Base-by-base conservation (phyloP, 2,797 vertebrate species). In the Anguilla anguilla region DNA sequence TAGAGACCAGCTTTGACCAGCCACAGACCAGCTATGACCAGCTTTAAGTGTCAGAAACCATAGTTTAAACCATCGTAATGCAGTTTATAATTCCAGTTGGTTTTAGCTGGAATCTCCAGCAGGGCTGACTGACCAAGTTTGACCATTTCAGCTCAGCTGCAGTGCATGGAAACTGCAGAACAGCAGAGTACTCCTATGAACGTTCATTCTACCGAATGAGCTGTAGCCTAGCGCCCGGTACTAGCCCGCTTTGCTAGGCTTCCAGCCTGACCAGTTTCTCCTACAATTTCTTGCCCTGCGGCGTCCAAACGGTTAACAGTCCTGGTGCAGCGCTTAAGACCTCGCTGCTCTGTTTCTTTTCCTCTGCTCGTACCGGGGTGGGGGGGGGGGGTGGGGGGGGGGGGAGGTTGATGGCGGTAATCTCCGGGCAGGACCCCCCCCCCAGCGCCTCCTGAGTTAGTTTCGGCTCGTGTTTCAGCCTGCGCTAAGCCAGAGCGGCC, bases 371-470 rank as follows among this genome's bases (percentile, higher is more conserved):
- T 39, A 39, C 28, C 1, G 69, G 64, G 28, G 69, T 1, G 51
- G 53, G 1, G 6, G 9, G 51, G 51, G 53, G 1, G 6, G 9
- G 51, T 7, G 51, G 49, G 51, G 51, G 9, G 51, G 51, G 53
- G 15, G 15, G 55, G 15, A 5, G 31, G 72, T 28, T 77, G n/a
- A 43, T 11, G 19, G 22, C 35, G 25, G 79, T 82, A 82, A 82
- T 82, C 79, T 82, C 79, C 46, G 79, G 77, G 22, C 9, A 25
- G 79, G 43, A 82, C 79, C 79, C 39, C 79, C 79, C 39, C 39
- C 39, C 19, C 39, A 51, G 79, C 13, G 79, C 25, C 79, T 49
- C 79, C 7, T 51, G 2, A 11, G 79, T 51, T 82, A 82, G 43
- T 53, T 53, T 53, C 51, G 11, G 51, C 51, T 53, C 51, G 6